Percentiles rank a stretch among this genome's conserved stretches.
These are phyloP conservation scores for Clarias magur DNA, from an alignment of 2,113 vertebrate genomes.

Conservation along the genomic window DNA sequence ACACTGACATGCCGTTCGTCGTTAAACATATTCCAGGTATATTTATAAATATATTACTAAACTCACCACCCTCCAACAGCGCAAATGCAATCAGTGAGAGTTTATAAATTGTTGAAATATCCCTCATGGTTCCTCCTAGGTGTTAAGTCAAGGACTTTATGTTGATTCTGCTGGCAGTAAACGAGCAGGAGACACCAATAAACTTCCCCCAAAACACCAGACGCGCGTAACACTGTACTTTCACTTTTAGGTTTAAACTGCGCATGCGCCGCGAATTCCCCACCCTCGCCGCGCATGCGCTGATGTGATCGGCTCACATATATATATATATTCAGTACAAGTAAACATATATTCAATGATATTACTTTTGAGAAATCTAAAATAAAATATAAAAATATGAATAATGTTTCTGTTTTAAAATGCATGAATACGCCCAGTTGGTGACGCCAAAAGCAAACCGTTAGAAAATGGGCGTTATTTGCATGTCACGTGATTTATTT, in stretches of 20 bases:
- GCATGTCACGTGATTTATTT: conserved; percentile 1
- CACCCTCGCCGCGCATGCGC: not conserved
- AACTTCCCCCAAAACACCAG: not conserved
- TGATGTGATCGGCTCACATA: not conserved
- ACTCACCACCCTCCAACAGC: not conserved
- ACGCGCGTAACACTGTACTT: not conserved
- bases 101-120: conserved; percentile 20
- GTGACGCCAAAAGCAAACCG: not conserved
- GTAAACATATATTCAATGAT: not conserved
- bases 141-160: not conserved
- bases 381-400: not conserved
- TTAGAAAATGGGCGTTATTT: not conserved
- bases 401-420: not conserved
- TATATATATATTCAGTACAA: not conserved
- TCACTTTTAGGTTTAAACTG: conserved; percentile 9
- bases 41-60: not conserved
- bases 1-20: not conserved
- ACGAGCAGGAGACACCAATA: not conserved
- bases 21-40: not conserved
- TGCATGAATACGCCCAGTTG: not conserved
- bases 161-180: not conserved
- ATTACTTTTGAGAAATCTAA: not conserved
- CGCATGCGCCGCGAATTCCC: conserved; percentile 2
- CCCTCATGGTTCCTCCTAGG: not conserved
- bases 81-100: not conserved